Evolutionary conservation across 2,888 invertebrate genomes (phyloP), one percentile per base, ranked within the genome.

Genomic region (Meganola albula): DNA sequence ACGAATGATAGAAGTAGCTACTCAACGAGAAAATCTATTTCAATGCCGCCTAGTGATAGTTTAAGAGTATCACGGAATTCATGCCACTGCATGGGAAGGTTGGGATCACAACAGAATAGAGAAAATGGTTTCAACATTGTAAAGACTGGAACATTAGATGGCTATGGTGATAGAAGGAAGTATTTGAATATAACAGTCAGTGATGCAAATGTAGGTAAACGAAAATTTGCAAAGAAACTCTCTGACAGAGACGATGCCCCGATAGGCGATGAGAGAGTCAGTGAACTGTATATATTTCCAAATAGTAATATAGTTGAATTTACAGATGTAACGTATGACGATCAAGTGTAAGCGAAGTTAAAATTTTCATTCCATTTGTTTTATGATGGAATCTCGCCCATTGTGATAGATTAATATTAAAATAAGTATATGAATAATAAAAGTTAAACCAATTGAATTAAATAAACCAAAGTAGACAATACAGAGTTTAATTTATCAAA

Each of bases 221-320:
- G 57, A 37, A 68, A 56, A 47, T 54, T 54, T 28, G 45, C 56
- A 12, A 48, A 63, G 44, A 61, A 63, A 39, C 44, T 59, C 24
- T 31, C 61, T 4, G 53, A 48, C 18, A 54, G 60, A 20, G 61
- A 67, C 6, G 74, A 74, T 10, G 27, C 60, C 28, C 76, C 80
- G 2, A 57, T 71, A 13, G 74, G 74, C 0, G 80, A 84, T 28
- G 84, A 83, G 41, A 64, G 79, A 53, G 75, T 84, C 29, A 74
- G 79, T 38, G 84, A 85, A 42, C 44, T 85, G 36, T 85, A 85
- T 34, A 83, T 85, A 44, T 85, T 85, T 46, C 85, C 84, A 18
- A 83, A 83, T 38, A 83, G 84, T 48, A 75, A 74, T 40, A 73
- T 82, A 24, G 83, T 85, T 20, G 84, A 85, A 52, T 84, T 84